Evolutionary conservation across 2,888 invertebrate species (phyloP).

Genomic region (Dermolepida albohirtum): DNA sequence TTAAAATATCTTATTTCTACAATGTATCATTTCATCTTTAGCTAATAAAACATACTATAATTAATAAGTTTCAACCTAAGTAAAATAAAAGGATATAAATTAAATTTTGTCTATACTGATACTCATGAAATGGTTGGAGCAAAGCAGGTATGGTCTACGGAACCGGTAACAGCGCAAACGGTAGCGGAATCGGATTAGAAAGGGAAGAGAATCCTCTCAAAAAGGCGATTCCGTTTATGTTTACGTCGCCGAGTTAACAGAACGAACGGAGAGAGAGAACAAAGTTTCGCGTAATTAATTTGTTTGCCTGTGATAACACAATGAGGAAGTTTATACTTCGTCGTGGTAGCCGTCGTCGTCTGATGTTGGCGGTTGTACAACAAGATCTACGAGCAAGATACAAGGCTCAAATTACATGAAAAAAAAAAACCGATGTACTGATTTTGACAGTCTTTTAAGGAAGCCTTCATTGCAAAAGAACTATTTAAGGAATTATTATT

Average conservation of each 20-base stretch:
- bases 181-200: slow-evolving; percentile 25
- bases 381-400: slow-evolving; percentile 8
- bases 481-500: too few species aligned
- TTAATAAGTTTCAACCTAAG: too few species aligned
- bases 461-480: too few species aligned
- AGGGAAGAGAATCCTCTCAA: slow-evolving; percentile 22
- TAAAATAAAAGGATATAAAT: too few species aligned
- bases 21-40: too few species aligned
- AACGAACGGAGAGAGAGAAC: slow-evolving; percentile 13
- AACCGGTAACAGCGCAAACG: slow-evolving; percentile 24
- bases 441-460: too few species aligned
- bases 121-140: background rate
- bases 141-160: background rate
- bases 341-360: slow-evolving; percentile 16
- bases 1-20: too few species aligned
- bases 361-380: slow-evolving; percentile 28
- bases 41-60: too few species aligned
- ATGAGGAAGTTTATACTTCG: slow-evolving; percentile 33
- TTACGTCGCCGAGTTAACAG: background rate
- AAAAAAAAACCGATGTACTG: background rate
- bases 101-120: too few species aligned
- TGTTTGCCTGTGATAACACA: slow-evolving; percentile 31
- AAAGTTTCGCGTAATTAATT: slow-evolving; percentile 36
- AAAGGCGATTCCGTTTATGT: slow-evolving; percentile 15
- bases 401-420: slow-evolving; percentile 2